phyloP scores from a whole-genome alignment of 2,888 invertebrate genomes.

The Ophion obscuratus region DNA sequence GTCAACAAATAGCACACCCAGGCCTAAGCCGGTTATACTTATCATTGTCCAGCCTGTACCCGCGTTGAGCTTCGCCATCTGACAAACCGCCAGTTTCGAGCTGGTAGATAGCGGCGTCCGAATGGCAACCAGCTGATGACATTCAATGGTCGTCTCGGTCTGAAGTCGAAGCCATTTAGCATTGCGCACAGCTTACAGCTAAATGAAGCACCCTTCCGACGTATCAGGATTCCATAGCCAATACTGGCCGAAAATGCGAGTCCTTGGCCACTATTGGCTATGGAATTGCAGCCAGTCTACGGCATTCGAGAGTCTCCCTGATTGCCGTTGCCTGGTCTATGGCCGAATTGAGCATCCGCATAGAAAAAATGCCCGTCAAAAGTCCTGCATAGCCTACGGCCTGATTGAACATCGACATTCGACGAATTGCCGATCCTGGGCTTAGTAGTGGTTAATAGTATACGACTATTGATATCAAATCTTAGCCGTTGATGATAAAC shows the following conservation, averaged over 20 bases:
- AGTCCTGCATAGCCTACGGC: neutral
- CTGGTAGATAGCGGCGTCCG: neutral
- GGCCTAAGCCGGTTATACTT: neutral
- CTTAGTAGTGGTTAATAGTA: neutral
- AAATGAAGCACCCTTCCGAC: neutral
- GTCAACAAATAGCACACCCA: neutral
- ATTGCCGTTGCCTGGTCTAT: neutral
- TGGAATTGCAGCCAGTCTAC: neutral
- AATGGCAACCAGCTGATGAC: too few relatives aligned
- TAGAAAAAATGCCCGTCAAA: neutral
- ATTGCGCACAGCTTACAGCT: neutral
- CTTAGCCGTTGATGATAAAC: neutral
- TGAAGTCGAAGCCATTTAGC: neutral
- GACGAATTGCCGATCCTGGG: neutral
- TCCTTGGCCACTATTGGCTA: neutral
- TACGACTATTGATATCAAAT: neutral
- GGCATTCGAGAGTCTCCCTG: neutral
- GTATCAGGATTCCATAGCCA: too few relatives aligned
- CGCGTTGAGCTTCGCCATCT: neutral
- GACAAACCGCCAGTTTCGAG: neutral
- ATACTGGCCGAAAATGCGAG: neutral
- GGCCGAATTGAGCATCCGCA: neutral
- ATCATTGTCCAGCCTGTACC: neutral
- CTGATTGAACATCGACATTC: neutral
- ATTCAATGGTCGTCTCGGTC: too few relatives aligned